Conservation (phyloP, 2,797 vertebrate species). For the Lophotriccus pileatus region DNA sequence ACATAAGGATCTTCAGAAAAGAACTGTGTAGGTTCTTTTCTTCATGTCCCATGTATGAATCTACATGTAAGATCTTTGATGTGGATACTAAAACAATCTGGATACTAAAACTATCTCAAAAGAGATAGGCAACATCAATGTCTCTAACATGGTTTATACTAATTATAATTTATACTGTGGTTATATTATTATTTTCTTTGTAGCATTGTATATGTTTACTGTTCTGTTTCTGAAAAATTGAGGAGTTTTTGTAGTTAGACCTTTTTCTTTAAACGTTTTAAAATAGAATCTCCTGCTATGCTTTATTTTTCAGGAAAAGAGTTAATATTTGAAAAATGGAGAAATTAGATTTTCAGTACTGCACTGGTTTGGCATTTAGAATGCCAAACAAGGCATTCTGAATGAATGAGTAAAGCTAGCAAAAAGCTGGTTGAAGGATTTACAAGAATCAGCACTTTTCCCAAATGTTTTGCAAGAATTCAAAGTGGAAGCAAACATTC, state of each 20-base stretch:
- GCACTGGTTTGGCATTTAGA: too few species aligned
- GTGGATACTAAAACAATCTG: not conserved
- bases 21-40: not conserved
- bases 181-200: not conserved
- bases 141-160: not conserved
- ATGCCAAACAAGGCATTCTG: not conserved
- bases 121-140: not conserved
- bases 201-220: not conserved
- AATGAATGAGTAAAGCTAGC: not conserved
- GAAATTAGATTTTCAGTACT: not conserved
- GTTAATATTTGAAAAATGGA: not conserved
- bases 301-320: not conserved
- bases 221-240: not conserved
- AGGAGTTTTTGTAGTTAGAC: not conserved
- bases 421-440: not conserved
- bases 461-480: not conserved
- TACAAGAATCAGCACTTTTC: not conserved
- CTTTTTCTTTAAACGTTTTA: not conserved
- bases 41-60: accelerated
- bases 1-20: not conserved
- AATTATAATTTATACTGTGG: not conserved
- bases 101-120: not conserved
- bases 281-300: not conserved
- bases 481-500: not conserved
- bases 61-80: not conserved